A percentile compares a stretch with the other conserved stretches of the same genome.
Conservation (phyloP, 53 echinoderm and acorn worm species). For the Echinarachnius parma region DNA sequence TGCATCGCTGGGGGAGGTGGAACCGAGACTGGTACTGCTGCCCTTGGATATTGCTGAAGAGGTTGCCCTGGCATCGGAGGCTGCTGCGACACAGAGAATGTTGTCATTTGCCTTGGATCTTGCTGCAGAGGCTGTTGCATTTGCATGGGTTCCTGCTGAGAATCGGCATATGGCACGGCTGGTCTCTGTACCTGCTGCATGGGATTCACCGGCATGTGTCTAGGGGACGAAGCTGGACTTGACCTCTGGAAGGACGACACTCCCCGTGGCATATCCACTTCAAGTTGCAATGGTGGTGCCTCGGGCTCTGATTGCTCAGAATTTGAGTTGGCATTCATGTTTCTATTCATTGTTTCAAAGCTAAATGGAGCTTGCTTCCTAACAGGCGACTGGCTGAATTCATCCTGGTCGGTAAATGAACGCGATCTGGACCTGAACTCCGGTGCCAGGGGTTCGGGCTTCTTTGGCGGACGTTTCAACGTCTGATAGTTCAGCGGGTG, state of each 20-base stretch:
- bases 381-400: slow-evolving; percentile 90
- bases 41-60: background rate
- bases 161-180: background rate
- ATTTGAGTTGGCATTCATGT: slow-evolving; percentile 45
- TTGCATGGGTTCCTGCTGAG: slow-evolving; percentile 9
- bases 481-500: slow-evolving; percentile 73
- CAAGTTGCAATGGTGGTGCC: background rate
- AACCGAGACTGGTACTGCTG: background rate
- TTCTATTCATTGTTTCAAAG: slow-evolving; percentile 59
- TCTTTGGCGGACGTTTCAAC: slow-evolving; percentile 74
- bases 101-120: slow-evolving; percentile 9
- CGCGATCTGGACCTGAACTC: slow-evolving; percentile 64
- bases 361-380: slow-evolving; percentile 66
- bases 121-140: slow-evolving; percentile 7
- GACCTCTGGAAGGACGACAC: slow-evolving; percentile 29
- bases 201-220: slow-evolving; percentile 2
- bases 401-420: slow-evolving; percentile 87
- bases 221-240: slow-evolving; percentile 22
- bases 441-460: slow-evolving; percentile 65
- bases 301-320: slow-evolving; percentile 16
- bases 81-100: slow-evolving; percentile 2
- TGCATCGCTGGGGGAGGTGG: slow-evolving; percentile 5
- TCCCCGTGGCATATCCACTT: background rate
- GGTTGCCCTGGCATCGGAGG: background rate
- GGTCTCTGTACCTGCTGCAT: no score